These are phyloP conservation scores for Rugalucina vietnamica DNA, from an alignment of 2,888 invertebrate species.

Conservation along the genomic window DNA sequence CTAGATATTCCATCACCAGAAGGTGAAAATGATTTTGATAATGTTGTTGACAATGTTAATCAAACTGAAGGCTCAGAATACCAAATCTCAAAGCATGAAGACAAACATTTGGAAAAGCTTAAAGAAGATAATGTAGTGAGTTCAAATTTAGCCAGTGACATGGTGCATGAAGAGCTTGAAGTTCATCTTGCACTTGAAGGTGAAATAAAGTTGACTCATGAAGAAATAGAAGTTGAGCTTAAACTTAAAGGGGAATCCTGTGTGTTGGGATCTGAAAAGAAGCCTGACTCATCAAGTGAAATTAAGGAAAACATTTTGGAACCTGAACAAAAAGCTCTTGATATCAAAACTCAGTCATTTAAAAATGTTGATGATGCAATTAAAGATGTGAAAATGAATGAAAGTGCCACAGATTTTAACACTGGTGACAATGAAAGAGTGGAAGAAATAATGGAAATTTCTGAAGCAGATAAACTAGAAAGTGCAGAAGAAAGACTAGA, in stretches of 20 bases:
- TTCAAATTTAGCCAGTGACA: neutral
- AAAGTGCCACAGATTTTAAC: neutral
- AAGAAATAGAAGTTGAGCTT: neutral
- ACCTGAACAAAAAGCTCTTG: neutral
- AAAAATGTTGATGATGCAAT: neutral
- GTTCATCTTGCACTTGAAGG: neutral
- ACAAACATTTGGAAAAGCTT: neutral
- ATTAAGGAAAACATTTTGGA: neutral
- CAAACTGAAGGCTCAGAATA: no score
- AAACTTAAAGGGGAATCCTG: constrained; percentile 4
- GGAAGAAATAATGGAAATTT: neutral
- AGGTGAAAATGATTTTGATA: neutral
- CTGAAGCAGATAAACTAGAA: no score
- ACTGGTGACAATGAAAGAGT: neutral
- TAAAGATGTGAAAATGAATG: neutral
- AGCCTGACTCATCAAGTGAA: neutral
- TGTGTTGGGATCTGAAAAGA: neutral
- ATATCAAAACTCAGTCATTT: neutral
- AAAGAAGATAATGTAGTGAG: constrained; percentile 8
- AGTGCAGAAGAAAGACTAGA: neutral
- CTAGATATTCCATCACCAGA: neutral
- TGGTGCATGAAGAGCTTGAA: neutral
- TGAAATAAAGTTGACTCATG: neutral
- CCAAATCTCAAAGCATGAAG: neutral
- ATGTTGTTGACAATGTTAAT: neutral